Conservation (phyloP, 1,140 invertebrate species). For the Lordiphosa collinella region DNA sequence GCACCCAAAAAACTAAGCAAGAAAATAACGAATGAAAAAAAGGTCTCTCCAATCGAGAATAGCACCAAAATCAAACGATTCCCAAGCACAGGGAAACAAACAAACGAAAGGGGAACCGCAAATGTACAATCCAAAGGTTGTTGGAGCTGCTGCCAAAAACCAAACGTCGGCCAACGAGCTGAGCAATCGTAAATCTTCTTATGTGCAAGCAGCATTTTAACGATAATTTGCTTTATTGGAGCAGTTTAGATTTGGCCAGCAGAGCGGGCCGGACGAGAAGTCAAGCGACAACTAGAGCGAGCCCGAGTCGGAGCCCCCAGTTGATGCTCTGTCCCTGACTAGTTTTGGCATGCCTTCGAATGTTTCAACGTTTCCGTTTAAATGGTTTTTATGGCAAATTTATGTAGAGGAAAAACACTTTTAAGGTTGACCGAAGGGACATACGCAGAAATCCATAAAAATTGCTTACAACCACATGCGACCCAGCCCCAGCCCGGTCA, state of each 20-base stretch:
- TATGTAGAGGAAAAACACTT: constrained; percentile 77
- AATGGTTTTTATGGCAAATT: constrained; percentile 78
- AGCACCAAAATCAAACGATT: constrained; percentile 57
- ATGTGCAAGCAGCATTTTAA: constrained; percentile 77
- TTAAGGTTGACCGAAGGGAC: constrained; percentile 64
- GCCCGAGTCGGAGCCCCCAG: constrained; percentile 15
- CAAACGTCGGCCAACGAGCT: constrained; percentile 55
- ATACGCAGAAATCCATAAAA: constrained; percentile 75
- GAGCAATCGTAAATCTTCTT: constrained; percentile 77
- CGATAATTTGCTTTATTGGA: constrained; percentile 78
- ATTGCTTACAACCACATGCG: constrained; percentile 60
- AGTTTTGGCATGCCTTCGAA: constrained; percentile 55
- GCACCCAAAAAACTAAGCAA: constrained; percentile 23
- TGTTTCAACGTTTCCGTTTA: constrained; percentile 75
- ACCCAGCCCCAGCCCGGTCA: constrained; percentile 17
- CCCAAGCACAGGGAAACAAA: constrained; percentile 40
- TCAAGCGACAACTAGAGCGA: constrained; percentile 64
- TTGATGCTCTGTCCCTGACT: constrained; percentile 9
- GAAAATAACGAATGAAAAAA: constrained; percentile 25
- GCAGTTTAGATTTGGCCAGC: constrained; percentile 72
- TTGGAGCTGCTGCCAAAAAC: constrained; percentile 38
- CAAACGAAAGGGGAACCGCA: constrained; percentile 48
- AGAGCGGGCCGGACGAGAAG: constrained; percentile 54
- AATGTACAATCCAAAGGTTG: constrained; percentile 33
- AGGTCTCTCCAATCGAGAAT: constrained; percentile 41